phyloP scores from a whole-genome alignment of 2,888 invertebrate genomes.

The Cosmia pyralina region DNA sequence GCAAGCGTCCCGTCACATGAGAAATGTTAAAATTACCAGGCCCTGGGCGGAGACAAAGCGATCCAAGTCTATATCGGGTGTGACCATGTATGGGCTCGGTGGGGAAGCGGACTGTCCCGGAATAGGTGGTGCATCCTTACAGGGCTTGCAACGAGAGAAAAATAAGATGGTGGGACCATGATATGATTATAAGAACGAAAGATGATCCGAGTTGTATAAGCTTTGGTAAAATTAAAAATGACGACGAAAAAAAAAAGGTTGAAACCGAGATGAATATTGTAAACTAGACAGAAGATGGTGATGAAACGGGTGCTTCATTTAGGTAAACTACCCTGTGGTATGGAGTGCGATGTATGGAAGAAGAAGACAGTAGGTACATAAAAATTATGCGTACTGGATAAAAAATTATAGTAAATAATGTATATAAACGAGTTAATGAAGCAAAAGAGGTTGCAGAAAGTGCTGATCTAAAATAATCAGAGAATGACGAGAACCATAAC shows the following conservation, averaged over 20 bases:
- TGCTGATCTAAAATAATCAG: neutral
- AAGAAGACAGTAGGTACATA: no score
- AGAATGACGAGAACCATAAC: neutral
- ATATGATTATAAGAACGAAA: no score
- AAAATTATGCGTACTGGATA: no score
- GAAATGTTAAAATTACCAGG: conserved; percentile 62
- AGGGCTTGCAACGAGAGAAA: conserved; percentile 67
- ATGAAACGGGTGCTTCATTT: no score
- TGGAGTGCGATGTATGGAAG: no score
- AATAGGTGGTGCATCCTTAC: conserved; percentile 71
- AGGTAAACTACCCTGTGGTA: no score
- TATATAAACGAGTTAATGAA: neutral
- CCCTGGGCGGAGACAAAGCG: conserved; percentile 61
- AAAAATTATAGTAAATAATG: no score
- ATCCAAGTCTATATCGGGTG: conserved; percentile 70
- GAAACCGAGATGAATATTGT: no score
- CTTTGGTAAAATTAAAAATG: no score
- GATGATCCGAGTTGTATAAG: no score
- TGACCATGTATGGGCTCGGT: conserved; percentile 75
- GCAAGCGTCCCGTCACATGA: conserved; percentile 35
- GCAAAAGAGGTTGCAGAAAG: neutral
- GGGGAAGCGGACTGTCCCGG: conserved; percentile 67
- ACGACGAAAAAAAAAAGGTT: no score
- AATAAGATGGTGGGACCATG: neutral
- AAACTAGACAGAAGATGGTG: no score